phyloP scores from a whole-genome alignment of 2,113 vertebrate genomes.

The Phyllopteryx taeniolatus region DNA sequence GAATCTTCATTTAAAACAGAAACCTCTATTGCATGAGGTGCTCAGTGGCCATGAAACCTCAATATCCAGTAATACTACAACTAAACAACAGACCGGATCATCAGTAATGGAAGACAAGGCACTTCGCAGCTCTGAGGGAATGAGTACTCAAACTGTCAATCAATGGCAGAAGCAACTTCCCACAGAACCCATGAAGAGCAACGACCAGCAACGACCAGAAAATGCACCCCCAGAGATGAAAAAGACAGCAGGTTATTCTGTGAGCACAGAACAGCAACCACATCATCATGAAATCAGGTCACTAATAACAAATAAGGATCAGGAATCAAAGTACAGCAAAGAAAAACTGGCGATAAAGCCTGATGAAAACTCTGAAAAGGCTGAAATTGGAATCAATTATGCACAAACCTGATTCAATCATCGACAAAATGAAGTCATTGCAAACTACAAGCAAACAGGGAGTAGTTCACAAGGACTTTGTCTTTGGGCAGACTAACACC shows the following conservation, averaged over 20 bases:
- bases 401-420: background rate
- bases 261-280: conserved; percentile 10
- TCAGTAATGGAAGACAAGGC: conserved; percentile 22
- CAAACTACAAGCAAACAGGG: conserved; percentile 9
- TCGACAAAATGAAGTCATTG: conserved; percentile 4
- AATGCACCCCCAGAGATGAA: background rate
- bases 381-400: conserved; percentile 16
- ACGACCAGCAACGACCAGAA: background rate
- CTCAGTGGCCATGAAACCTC: conserved; percentile 41
- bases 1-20: conserved; percentile 40
- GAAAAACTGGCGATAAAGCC: conserved; percentile 10
- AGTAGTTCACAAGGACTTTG: conserved; percentile 18
- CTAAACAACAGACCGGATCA: conserved; percentile 28
- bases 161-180: conserved; percentile 19
- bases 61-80: conserved; percentile 16
- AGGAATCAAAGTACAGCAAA: conserved; percentile 4
- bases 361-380: conserved; percentile 14
- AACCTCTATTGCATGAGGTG: conserved; percentile 38
- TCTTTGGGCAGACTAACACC: conserved; percentile 21
- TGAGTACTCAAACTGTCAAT: conserved; percentile 5
- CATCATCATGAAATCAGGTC: conserved; percentile 8
- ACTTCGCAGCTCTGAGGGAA: conserved; percentile 10
- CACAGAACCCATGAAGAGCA: conserved; percentile 17
- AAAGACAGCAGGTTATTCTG: background rate
- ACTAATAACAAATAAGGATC: conserved; percentile 25